Conservation (phyloP, 2,797 vertebrate species). For the Pantherophis vulpinus region DNA sequence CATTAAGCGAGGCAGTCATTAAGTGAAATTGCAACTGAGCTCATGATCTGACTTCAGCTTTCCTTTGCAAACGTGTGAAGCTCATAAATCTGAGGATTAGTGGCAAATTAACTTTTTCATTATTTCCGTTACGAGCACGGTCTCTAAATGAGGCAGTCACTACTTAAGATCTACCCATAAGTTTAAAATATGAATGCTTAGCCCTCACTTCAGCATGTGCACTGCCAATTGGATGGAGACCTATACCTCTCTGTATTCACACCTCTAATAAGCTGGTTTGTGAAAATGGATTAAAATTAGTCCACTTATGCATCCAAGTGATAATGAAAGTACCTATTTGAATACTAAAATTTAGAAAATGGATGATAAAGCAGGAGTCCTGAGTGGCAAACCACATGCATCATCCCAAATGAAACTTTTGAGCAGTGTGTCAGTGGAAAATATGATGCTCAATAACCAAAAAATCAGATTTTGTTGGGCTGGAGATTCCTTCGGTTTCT, state of each 20-base stretch:
- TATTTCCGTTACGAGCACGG: accelerated
- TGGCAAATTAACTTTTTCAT: not conserved
- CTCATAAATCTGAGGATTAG: not conserved
- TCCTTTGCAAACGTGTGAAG: not conserved
- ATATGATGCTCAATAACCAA: not conserved
- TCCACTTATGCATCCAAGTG: not conserved
- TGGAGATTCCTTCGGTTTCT: not conserved
- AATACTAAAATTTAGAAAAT: not conserved
- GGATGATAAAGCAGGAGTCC: not conserved
- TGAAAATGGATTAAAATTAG: not conserved
- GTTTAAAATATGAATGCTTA: not conserved
- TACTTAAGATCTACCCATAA: not conserved
- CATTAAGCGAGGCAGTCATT: not conserved
- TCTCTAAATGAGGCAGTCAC: not conserved
- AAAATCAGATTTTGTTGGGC: not conserved
- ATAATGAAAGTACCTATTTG: not conserved
- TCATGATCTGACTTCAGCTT: not conserved
- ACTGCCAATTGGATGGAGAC: not conserved
- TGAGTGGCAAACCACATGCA: not conserved
- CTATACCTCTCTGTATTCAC: not conserved
- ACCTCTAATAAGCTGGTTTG: not conserved
- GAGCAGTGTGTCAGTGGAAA: not conserved
- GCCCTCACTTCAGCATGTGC: not conserved
- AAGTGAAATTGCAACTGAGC: not conserved
- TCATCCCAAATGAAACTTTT: not conserved